phyloP scores from a whole-genome alignment of 2,113 vertebrate species.

The Ptilorrhoa leucosticta region DNA sequence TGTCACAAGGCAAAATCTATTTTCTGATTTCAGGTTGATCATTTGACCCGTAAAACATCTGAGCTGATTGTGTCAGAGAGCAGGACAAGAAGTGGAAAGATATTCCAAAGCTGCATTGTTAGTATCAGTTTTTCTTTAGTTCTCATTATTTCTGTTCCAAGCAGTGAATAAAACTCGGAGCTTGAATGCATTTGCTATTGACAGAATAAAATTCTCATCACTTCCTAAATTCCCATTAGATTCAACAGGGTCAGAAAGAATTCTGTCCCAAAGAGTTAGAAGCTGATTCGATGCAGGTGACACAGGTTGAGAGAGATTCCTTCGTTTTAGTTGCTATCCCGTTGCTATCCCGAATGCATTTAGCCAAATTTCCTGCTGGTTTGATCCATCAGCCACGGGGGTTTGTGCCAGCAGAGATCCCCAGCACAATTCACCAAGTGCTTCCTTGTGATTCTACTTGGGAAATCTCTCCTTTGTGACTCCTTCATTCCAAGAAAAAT shows the following conservation, averaged over 20 bases:
- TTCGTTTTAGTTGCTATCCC: neutral
- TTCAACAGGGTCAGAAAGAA: neutral
- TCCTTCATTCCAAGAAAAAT: neutral
- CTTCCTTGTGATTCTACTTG: neutral
- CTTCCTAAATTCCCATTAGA: neutral
- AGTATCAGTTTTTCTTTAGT: neutral
- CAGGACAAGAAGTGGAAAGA: constrained; percentile 83
- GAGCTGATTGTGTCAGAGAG: constrained; percentile 72
- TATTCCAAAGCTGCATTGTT: constrained; percentile 70
- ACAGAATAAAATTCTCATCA: neutral
- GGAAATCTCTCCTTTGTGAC: neutral
- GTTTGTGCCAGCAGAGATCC: neutral
- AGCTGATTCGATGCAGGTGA: neutral
- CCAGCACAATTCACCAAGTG: neutral
- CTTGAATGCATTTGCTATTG: neutral
- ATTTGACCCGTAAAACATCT: constrained; percentile 72
- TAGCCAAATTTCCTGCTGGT: neutral
- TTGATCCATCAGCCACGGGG: neutral
- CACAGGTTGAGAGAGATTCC: neutral
- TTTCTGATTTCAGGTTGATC: constrained; percentile 68
- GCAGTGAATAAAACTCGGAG: neutral
- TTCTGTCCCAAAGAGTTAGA: neutral
- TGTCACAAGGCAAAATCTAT: neutral
- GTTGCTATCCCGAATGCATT: neutral
- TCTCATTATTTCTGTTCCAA: neutral